Conservation (phyloP, 2,113 vertebrate species). For the Desmodus rotundus region DNA sequence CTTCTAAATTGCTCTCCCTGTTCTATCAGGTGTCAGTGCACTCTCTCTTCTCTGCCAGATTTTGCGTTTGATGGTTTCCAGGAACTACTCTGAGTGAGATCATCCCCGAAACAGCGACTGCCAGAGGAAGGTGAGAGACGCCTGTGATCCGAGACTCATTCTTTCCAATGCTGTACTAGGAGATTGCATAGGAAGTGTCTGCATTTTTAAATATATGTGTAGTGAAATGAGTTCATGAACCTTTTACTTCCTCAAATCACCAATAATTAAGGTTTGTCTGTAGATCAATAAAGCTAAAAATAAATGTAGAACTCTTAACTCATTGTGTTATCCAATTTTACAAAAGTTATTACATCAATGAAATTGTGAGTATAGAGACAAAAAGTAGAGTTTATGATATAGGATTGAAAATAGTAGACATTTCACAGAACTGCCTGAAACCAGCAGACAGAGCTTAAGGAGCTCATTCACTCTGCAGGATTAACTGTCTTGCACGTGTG, state of each 20-base stretch:
- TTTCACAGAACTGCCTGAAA: not conserved
- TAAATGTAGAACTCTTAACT: not conserved
- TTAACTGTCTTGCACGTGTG: not conserved
- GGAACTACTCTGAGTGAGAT: slow-evolving; percentile 42
- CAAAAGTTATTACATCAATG: not conserved
- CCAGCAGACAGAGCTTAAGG: not conserved
- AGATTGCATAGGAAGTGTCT: not conserved
- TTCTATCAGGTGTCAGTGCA: not conserved
- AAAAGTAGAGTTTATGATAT: not conserved
- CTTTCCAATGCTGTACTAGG: not conserved
- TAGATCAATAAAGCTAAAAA: not conserved
- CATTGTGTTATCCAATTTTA: not conserved
- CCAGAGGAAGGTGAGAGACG: slow-evolving; percentile 5
- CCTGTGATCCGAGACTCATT: not conserved
- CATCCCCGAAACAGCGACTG: not conserved
- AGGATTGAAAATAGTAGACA: not conserved
- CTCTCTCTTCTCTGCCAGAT: not conserved
- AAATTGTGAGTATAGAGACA: not conserved
- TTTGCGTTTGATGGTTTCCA: slow-evolving; percentile 50
- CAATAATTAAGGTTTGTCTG: not conserved
- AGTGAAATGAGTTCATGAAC: not conserved
- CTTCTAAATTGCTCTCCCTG: not conserved
- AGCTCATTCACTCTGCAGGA: not conserved
- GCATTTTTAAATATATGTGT: not conserved
- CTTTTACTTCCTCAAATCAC: not conserved